Base-by-base conservation (phyloP, 2,797 vertebrate species). In the Mergus octosetaceus region DNA sequence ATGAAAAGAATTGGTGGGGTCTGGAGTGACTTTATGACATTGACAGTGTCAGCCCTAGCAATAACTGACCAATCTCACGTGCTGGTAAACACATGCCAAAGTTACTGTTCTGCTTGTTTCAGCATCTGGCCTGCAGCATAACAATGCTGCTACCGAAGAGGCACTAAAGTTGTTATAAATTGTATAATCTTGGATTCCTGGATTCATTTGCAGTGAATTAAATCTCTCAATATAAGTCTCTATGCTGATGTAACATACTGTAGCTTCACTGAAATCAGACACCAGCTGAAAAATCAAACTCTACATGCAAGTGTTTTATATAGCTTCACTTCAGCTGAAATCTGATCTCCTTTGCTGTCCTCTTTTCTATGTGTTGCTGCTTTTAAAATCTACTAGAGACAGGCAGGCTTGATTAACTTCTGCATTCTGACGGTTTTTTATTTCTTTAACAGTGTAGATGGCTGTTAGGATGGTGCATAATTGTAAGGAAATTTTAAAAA, bases 101-200 rank as follows among this genome's bases (percentile, higher is more conserved):
- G 49, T n/a, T 77, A 16, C 32, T 56, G 10, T 39, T 57, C 65
- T 16, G 45, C 34, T 30, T 0, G 0, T 60, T 6, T 69, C 79
- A 70, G 38, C 20, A 72, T 13, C 41, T 36, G 24, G 11, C n/a
- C 54, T 10, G 6, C 11, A 60, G 54, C 19, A n/a, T 15, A 8
- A 16, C 54, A 89, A 28, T 0, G 0, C 41, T 38, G 41, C 32
- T 54, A 58, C 61, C 39, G 45, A 60, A 45, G 8, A 72, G 22
- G 14, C 47, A 56, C 51, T 69, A 5, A 82, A 68, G 30, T 12
- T 70, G 36, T 41, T 60, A 77, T 77, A 43, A 64, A 41, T 5
- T 41, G 7, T 36, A 36, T 57, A 56, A 24, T 38, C 39, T 72
- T 73, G 6, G 14, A 71, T 68, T 39, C 68, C 51, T 54, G 41